Percentiles rank a stretch among this genome's conserved stretches.
These are phyloP conservation scores for Muntiacus reevesi DNA, from an alignment of 2,113 vertebrate genomes.

Conservation along the genomic window DNA sequence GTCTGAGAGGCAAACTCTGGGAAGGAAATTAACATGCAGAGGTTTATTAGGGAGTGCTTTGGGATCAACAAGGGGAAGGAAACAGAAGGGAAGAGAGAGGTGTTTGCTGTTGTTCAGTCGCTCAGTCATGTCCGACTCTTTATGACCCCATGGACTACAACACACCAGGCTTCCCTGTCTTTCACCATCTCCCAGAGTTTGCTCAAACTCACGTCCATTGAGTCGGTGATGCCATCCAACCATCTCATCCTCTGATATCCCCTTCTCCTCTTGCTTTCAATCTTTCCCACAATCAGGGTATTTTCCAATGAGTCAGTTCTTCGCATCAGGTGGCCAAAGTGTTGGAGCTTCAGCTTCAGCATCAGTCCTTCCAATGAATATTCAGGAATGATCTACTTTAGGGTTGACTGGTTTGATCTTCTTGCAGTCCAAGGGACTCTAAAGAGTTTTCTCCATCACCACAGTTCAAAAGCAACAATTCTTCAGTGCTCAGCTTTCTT, in stretches of 20 bases:
- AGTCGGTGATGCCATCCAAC: neutral
- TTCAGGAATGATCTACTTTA: neutral
- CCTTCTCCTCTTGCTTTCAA: neutral
- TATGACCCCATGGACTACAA: neutral
- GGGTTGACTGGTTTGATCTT: neutral
- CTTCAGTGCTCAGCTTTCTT: neutral
- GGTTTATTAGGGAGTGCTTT: neutral
- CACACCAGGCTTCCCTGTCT: neutral
- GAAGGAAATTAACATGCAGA: neutral
- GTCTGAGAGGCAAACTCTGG: neutral
- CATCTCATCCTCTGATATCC: neutral
- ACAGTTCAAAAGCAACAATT: neutral
- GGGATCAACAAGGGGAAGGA: neutral
- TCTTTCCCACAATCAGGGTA: neutral
- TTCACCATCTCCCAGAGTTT: neutral
- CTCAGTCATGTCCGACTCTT: neutral
- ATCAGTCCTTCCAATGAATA: neutral
- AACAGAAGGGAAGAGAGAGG: neutral
- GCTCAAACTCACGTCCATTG: neutral
- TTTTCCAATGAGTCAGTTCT: neutral
- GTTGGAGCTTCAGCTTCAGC: neutral
- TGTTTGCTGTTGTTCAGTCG: neutral
- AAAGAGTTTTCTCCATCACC: neutral
- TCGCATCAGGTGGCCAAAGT: neutral
- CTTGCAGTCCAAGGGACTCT: neutral